Evolutionary conservation across 2,888 invertebrate genomes (phyloP), one percentile per base, ranked within the genome.

Genomic region (Tachina lurida): DNA sequence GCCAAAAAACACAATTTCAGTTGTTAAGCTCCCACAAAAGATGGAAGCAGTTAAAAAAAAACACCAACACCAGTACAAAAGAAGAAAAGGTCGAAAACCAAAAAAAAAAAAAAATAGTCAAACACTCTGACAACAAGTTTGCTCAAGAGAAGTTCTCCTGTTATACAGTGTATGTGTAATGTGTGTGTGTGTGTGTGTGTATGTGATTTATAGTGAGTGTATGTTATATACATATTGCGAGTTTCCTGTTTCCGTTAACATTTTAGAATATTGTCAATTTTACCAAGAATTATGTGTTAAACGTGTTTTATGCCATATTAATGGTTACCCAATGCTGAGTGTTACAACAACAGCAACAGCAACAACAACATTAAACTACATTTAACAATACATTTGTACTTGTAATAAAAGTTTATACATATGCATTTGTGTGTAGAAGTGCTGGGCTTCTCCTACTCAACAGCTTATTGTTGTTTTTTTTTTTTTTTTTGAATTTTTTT

Each of bases 181-280:
- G 12, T 39, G 31, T 41, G 10, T 54, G 10, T 19, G 39, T 49
- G 67, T 12, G 15, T 62, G 49, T 41, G 12, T 39, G 67, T 15
- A 31, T 58, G 67, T 75, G 74, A 68, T 52, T 82, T 67, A 41
- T 78, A 56, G 19, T 60, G 58, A 65, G 56, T 77, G 65, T 68
- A 65, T 77, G 73, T 73, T 83, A 49, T 81, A 56, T 62, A 84
- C 84, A 84, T 81, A 81, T 81, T 78, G 76, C 84, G 82, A 86
- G 87, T 86, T 84, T 86, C 87, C 83, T 80, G 87, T 84, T 87
- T 88, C 87, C 87, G 83, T 87, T 86, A 88, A 87, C 84, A 87
- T 88, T 88, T 87, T 88, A 87, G 87, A 87, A 88, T 89, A 87
- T 88, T 88, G 88, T 87, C 87, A 87, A 87, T 89, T 88, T 87